phyloP scores from a whole-genome alignment of 1,140 invertebrate species.

The Varroa destructor region DNA sequence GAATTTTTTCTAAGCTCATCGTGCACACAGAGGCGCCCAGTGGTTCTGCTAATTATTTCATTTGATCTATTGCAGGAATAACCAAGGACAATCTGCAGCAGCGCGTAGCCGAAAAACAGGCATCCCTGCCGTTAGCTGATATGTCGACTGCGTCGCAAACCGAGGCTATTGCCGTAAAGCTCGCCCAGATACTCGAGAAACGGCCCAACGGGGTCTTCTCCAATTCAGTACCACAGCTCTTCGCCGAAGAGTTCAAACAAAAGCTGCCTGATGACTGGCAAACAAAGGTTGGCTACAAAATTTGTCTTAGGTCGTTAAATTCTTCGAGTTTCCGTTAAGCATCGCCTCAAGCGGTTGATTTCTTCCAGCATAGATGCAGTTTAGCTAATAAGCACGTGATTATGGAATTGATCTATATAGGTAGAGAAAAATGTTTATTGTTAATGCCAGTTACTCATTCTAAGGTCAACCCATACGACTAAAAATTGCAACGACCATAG shows the following conservation, averaged over 20 bases:
- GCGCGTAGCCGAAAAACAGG: slow-evolving; percentile 27
- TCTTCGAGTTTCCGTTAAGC: no score
- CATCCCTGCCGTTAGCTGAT: background rate
- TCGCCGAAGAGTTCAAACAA: slow-evolving; percentile 19
- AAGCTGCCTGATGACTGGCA: slow-evolving; percentile 19
- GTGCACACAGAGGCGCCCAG: no score
- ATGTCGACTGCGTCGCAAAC: background rate
- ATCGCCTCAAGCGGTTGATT: no score
- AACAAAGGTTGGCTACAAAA: background rate
- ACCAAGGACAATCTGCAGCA: slow-evolving; percentile 28
- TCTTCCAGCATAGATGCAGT: no score
- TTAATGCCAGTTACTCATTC: no score
- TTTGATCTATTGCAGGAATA: slow-evolving; percentile 1
- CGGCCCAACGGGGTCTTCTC: slow-evolving; percentile 11
- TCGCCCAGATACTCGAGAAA: slow-evolving; percentile 24
- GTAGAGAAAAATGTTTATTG: no score
- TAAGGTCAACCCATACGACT: no score
- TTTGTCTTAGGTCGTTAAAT: no score
- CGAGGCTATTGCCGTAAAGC: background rate
- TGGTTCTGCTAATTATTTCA: background rate
- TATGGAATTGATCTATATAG: no score
- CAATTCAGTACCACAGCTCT: slow-evolving; percentile 10
- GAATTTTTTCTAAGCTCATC: no score
- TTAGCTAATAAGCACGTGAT: no score
- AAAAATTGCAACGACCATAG: no score